Conservation (phyloP, 1,140 invertebrate species). For the Diprion similis region DNA sequence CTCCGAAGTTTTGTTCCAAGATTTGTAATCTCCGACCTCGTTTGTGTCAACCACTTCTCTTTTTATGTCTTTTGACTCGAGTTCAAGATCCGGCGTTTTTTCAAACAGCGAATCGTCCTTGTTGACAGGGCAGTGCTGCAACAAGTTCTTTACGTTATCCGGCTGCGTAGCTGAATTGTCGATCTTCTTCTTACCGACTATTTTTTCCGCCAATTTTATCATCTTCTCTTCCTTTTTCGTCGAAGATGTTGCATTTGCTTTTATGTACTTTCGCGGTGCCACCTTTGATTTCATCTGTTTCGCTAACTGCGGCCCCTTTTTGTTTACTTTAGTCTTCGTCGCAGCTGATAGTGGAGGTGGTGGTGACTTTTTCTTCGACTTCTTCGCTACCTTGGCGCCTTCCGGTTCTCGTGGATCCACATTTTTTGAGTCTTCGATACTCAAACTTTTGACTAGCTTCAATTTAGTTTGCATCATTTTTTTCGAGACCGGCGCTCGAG, state of each 20-base stretch:
- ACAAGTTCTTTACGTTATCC: constrained; percentile 41
- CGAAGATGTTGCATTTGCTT: constrained; percentile 33
- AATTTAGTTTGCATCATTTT: constrained; percentile 55
- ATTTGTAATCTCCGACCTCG: constrained; percentile 35
- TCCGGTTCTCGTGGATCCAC: constrained; percentile 40
- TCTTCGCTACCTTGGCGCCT: constrained; percentile 44
- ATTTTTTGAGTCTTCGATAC: constrained; percentile 33
- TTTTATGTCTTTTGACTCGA: constrained; percentile 42
- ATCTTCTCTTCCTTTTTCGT: constrained; percentile 51
- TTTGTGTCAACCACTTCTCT: constrained; percentile 46
- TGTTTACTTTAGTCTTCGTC: constrained; percentile 22
- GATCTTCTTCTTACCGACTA: constrained; percentile 46
- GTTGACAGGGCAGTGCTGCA: not conserved
- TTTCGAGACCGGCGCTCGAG: constrained; percentile 48
- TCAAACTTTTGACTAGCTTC: constrained; percentile 52
- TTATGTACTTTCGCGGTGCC: constrained; percentile 44
- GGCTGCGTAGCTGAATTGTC: constrained; percentile 42
- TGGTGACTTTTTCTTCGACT: constrained; percentile 31
- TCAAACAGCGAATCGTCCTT: constrained; percentile 43
- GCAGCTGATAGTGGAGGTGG: constrained; percentile 30
- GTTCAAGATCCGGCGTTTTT: constrained; percentile 38
- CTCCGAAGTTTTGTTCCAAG: constrained; percentile 51
- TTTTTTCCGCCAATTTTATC: constrained; percentile 50
- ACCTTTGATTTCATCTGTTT: constrained; percentile 54
- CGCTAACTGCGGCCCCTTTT: constrained; percentile 47